Conservation (phyloP, 92 coral and sea anemone genomes). For the Epizoanthus rinbou region DNA sequence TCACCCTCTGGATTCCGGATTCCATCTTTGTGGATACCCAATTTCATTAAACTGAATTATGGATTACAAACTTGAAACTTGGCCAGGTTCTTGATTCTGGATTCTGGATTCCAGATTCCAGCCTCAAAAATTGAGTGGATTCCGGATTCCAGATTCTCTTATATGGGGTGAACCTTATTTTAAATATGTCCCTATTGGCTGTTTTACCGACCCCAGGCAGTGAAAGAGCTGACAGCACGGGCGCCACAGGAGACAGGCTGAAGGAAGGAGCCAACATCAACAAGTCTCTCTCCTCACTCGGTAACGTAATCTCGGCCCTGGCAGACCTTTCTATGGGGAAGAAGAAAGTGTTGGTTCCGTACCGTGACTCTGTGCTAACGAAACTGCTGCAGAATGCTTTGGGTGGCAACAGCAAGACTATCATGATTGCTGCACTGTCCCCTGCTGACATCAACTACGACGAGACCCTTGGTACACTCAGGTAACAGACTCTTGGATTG, state of each 20-base stretch:
- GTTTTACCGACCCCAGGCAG: conserved; percentile 66
- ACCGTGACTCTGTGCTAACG: conserved; percentile 97
- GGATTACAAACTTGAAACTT: too few relatives aligned
- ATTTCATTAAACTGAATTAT: too few relatives aligned
- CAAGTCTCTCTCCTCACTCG: conserved; percentile 94
- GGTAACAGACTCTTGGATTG: conserved; percentile 54
- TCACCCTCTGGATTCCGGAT: too few relatives aligned
- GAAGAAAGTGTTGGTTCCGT: conserved; percentile 97
- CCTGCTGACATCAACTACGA: conserved; percentile 99
- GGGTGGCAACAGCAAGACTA: conserved; percentile 99
- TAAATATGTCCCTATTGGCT: too few relatives aligned
- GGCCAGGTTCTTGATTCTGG: too few relatives aligned
- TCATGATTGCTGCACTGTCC: conserved; percentile 98
- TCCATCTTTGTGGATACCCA: too few relatives aligned
- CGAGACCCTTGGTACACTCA: conserved; percentile 92
- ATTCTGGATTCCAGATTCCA: too few relatives aligned
- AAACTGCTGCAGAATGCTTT: conserved; percentile 96
- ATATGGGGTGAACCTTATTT: too few relatives aligned
- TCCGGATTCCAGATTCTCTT: too few relatives aligned
- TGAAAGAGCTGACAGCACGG: conserved; percentile 99
- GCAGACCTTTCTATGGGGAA: conserved; percentile 99
- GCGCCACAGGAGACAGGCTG: conserved; percentile 97
- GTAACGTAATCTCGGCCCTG: conserved; percentile 96
- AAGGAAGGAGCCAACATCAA: conserved; percentile 99
- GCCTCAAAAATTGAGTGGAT: too few relatives aligned